Conservation (phyloP, 2,113 vertebrate genomes). For the Cercocebus atys region DNA sequence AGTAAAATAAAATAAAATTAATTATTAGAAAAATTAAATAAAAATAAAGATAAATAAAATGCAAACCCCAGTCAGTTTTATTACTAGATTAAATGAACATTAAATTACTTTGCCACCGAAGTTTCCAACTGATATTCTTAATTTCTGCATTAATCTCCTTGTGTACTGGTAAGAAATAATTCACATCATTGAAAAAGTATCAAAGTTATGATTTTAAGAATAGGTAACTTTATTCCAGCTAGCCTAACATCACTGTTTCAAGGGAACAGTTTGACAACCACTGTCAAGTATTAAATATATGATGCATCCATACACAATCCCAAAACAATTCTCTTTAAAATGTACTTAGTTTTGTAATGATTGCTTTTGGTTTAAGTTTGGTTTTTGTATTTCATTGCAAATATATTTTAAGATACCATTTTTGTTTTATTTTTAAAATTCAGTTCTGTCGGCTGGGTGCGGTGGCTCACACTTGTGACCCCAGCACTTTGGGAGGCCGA, state of each 20-base stretch:
- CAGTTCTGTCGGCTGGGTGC: not conserved
- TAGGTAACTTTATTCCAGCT: not conserved
- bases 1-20: not conserved
- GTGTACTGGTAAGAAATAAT: not conserved
- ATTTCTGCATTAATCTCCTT: not conserved
- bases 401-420: not conserved
- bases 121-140: not conserved
- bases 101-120: conserved; percentile 36
- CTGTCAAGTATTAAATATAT: not conserved
- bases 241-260: not conserved
- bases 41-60: not conserved
- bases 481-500: not conserved
- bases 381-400: not conserved
- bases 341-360: not conserved
- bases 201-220: not conserved
- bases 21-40: not conserved
- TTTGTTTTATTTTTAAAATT: not conserved
- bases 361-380: not conserved
- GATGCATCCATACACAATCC: not conserved
- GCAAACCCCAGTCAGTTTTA: not conserved
- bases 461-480: not conserved
- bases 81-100: not conserved
- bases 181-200: not conserved
- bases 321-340: conserved; percentile 3
- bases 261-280: not conserved